Percentiles rank a stretch among this genome's conserved stretches.
Conservation (phyloP, 2,113 vertebrate genomes). For the Megalops atlanticus region DNA sequence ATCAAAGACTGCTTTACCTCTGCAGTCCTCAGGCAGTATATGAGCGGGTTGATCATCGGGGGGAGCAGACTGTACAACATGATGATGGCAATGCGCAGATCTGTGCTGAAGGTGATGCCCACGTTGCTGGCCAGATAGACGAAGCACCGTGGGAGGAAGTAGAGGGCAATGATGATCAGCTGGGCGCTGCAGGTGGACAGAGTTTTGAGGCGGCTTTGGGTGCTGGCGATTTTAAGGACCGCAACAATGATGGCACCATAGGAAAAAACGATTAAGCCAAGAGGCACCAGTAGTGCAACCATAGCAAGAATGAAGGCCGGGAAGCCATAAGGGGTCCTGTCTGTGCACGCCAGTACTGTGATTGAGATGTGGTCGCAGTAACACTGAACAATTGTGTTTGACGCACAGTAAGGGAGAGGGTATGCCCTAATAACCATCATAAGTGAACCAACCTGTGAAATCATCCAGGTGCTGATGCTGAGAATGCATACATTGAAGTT, state of each 20-base stretch:
- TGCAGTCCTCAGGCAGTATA: slow-evolving; percentile 60
- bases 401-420: slow-evolving; percentile 61
- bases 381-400: slow-evolving; percentile 57
- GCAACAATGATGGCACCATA: slow-evolving; percentile 55
- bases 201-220: slow-evolving; percentile 48
- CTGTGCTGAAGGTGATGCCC: slow-evolving; percentile 45
- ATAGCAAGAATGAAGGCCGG: slow-evolving; percentile 51
- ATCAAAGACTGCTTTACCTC: slow-evolving; percentile 56
- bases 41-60: slow-evolving; percentile 61
- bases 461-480: slow-evolving; percentile 46
- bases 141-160: slow-evolving; percentile 60
- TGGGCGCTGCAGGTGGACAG: slow-evolving; percentile 66
- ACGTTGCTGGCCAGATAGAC: slow-evolving; percentile 55
- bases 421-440: slow-evolving; percentile 48
- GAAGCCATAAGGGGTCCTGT: slow-evolving; percentile 38
- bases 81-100: slow-evolving; percentile 50
- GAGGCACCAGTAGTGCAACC: slow-evolving; percentile 44
- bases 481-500: slow-evolving; percentile 43
- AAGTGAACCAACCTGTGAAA: neutral
- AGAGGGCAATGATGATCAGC: slow-evolving; percentile 59
- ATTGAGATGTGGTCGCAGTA: slow-evolving; percentile 63
- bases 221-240: slow-evolving; percentile 43
- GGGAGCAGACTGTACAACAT: slow-evolving; percentile 60
- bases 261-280: slow-evolving; percentile 60
- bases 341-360: slow-evolving; percentile 54